Evolutionary conservation across 2,888 invertebrate species (phyloP).

Genomic region (Ditula angustiorana): DNA sequence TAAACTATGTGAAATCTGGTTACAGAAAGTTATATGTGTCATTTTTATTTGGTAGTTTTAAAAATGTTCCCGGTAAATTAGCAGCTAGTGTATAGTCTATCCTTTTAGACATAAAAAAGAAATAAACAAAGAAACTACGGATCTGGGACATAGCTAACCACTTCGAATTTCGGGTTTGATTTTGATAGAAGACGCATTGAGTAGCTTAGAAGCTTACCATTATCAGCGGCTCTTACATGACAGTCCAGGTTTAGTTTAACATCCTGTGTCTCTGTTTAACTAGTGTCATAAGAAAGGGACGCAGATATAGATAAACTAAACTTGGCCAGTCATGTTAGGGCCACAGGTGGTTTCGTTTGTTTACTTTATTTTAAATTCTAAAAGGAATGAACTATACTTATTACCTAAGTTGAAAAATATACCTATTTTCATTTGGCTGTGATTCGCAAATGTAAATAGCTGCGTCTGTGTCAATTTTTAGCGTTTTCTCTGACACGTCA

Average conservation of each 20-base stretch:
- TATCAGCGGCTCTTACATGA: too few species aligned
- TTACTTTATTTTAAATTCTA: too few species aligned
- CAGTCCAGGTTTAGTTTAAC: too few species aligned
- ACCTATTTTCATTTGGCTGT: not conserved
- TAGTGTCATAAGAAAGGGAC: too few species aligned
- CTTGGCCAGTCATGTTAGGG: too few species aligned
- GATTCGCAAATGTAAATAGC: not conserved
- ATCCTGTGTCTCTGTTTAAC: too few species aligned
- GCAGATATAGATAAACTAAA: too few species aligned
- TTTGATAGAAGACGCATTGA: too few species aligned
- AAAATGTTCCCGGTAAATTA: not conserved
- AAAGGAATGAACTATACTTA: too few species aligned
- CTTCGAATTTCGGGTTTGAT: not conserved
- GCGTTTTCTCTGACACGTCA: not conserved
- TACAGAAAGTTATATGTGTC: not conserved
- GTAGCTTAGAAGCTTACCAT: too few species aligned
- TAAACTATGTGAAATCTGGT: constrained; percentile 8
- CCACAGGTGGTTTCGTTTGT: too few species aligned
- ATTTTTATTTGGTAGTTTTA: not conserved
- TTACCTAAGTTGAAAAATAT: not conserved
- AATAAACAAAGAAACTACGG: not conserved
- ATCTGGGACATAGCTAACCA: too few species aligned
- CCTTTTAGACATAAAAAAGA: not conserved
- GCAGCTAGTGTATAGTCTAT: not conserved
- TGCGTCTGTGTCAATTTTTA: constrained; percentile 1